Base-by-base conservation (phyloP, 2,888 invertebrate genomes). In the Lycia hirtaria region DNA sequence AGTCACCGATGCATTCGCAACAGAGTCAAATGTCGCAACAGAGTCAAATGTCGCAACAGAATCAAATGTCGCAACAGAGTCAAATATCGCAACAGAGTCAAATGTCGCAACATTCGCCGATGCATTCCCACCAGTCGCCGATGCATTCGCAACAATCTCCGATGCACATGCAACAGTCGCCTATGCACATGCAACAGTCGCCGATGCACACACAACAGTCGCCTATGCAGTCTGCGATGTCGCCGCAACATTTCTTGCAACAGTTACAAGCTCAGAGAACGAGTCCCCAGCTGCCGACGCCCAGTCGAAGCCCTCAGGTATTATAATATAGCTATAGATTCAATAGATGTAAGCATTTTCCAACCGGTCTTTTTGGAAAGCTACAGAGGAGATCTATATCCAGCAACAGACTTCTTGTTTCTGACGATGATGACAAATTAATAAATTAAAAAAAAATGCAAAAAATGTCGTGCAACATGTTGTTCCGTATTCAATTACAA, bases 221-320 rank as follows among this genome's bases (percentile, higher is more conserved):
- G 32, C 81, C 85, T 20, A 78, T 85, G 81, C 85, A 85, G 62
- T 73, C 83, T 10, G 75, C 81, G 38, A 81, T 82, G 80, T 81
- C 82, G 43, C 83, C 82, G 47, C 82, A 81, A 69, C 84, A 84
- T 56, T 85, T 83, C 58, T 56, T 85, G 52, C 85, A 85, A 48
- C 85, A 92, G 64, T 67, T 90, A 54, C 92, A 91, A 69, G 86
- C 87, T 19, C 91, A 91, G 63, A 82, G 91, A 62, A 90, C 92
- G 0, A 92, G 91, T 62, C 92, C 92, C 17, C 92, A 92, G 65
- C 61, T 92, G 54, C 91, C 92, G 3, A 87, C 91, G 26, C 92
- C 92, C 1, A 92, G 92, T 67, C 81, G 92, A 3, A 92, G 92
- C 65, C 92, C 92, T 20, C 92, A 92, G 85, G 92, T 89, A 66